Evolutionary conservation across 2,113 vertebrate genomes (phyloP), one percentile per base, ranked within the genome.

Genomic region (Xyrauchen texanus): DNA sequence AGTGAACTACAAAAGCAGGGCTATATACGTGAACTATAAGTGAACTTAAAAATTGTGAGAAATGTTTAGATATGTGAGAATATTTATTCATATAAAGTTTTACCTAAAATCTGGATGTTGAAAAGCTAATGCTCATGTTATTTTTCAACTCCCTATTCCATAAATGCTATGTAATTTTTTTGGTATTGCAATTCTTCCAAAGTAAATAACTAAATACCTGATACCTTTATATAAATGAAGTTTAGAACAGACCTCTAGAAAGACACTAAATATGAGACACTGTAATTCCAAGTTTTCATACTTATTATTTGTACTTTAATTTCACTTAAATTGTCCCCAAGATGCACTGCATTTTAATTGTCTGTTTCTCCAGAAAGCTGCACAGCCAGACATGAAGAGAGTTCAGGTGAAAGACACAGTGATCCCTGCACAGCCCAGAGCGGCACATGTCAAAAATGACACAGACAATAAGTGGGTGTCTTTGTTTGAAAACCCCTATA

Each of bases 381-480:
- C 68, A 70, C 63, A 68, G 87, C 88, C 58, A 34, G 21, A 34
- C 21, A 76, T 78, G 0, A 91, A 90, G 82, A 89, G 84, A 87
- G 55, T 55, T 75, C 44, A 87, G 21, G 66, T 75, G 6, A 90
- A 78, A 84, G 89, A 88, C 2, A 49, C 82, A 45, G 87, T 62
- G 49, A 70, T 68, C 45, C 51, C 83, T 4, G 3, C 83, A 72
- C 53, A 73, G 12, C 47, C 71, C 0, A 90, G 81, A 77, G 61
- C 80, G 53, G 81, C 64, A 9, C 44, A 82, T 34, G 52, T 85
- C 4, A 91, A 82, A 83, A 62, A 63, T 65, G 86, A 88, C 49
- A 86, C 83, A 44, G 89, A 92, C 80, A 89, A 86, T 6, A 81
- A 83, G 89, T 90, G 52, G 81, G 55, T 46, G 45, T 42, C 8